These are phyloP conservation scores for Heliocidaris erythrogramma DNA, from an alignment of 35 echinoderm and acorn worm species.

Conservation along the genomic window DNA sequence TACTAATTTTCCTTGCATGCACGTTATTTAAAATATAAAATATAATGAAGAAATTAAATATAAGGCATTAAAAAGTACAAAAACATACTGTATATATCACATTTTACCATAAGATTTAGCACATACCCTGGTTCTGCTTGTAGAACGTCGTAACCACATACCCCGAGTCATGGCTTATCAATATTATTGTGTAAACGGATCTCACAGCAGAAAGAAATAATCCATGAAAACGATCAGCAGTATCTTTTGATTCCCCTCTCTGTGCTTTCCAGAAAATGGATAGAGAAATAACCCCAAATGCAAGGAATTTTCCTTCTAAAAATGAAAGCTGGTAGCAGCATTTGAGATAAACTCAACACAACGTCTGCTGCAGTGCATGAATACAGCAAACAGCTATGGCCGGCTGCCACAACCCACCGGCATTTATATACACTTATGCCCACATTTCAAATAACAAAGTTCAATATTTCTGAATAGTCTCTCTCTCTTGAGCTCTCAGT, in stretches of 20 bases:
- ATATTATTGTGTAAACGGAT: not conserved
- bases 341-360: not conserved
- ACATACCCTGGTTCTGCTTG: conserved; percentile 40
- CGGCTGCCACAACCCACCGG: not conserved
- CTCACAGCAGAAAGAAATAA: not conserved
- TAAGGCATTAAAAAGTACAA: not conserved
- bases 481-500: not conserved
- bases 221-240: not conserved
- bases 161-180: conserved; percentile 12
- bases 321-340: not conserved
- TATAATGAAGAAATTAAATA: not conserved
- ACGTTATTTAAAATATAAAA: not conserved
- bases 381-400: not conserved
- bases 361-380: not conserved
- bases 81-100: too few species aligned
- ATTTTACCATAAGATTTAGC: too few species aligned
- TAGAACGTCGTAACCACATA: conserved; percentile 16
- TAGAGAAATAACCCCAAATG: not conserved
- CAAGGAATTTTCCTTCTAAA: not conserved
- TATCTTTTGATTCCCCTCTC: not conserved
- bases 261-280: not conserved
- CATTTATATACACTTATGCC: not conserved
- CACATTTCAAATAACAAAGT: not conserved
- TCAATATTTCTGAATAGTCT: not conserved
- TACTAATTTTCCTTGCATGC: too few species aligned